phyloP scores from a whole-genome alignment of 2,797 vertebrate genomes.

The Sorex maritimensis region DNA sequence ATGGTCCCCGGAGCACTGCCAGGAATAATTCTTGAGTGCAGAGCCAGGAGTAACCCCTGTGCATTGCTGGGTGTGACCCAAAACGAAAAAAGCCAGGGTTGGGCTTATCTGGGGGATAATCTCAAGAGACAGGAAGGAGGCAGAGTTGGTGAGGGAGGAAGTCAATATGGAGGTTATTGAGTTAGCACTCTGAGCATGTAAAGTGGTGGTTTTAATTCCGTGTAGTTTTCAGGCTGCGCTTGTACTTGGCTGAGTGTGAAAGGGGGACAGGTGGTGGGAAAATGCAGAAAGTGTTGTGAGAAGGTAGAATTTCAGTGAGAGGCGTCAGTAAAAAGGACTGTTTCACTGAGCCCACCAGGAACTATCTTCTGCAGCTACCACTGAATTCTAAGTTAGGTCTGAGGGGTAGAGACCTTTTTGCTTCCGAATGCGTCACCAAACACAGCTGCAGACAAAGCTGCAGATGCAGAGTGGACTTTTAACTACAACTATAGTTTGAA shows the following conservation, averaged over 20 bases:
- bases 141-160: background rate
- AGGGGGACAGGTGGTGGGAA: background rate
- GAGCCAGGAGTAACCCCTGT: too few relatives aligned
- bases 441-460: fast-evolving
- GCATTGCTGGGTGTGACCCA: too few relatives aligned
- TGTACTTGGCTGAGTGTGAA: background rate
- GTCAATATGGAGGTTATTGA: background rate
- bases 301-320: background rate
- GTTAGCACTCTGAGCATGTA: background rate
- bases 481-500: background rate
- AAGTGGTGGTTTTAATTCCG: background rate
- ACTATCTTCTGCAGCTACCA: background rate
- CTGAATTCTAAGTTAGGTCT: background rate
- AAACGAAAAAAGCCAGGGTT: background rate
- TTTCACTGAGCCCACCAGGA: background rate
- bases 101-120: background rate
- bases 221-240: background rate
- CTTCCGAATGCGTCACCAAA: background rate
- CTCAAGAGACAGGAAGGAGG: background rate
- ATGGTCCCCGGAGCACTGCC: too few relatives aligned
- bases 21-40: too few relatives aligned
- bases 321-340: too few relatives aligned
- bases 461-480: background rate
- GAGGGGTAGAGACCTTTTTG: background rate
- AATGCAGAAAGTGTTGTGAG: background rate